A percentile compares a stretch with the other conserved stretches of the same genome.
phyloP scores from a whole-genome alignment of 2,797 vertebrate genomes.

The Cirrhinus molitorella region DNA sequence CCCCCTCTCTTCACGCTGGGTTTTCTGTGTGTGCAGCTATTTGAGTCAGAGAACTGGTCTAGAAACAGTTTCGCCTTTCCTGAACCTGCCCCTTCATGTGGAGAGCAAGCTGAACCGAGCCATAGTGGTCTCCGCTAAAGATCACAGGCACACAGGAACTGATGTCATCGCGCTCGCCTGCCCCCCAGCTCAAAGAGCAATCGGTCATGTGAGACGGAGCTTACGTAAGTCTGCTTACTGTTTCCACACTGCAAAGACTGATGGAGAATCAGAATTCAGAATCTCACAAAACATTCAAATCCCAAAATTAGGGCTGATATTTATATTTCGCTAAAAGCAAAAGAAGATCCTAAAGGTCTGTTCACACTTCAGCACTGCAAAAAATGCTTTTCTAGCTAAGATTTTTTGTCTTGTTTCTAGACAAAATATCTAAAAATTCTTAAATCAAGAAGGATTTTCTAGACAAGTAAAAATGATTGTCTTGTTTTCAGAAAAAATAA shows the following conservation, averaged over 20 bases:
- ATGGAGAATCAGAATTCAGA: neutral
- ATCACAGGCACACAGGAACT: conserved; percentile 64
- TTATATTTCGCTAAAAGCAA: neutral
- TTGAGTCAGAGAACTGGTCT: conserved; percentile 10
- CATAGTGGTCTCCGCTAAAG: conserved; percentile 61
- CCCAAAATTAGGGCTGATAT: neutral
- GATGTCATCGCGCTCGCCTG: conserved; percentile 66
- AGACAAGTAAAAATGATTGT: no score
- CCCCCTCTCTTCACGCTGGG: conserved; percentile 73
- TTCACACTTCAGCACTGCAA: no score
- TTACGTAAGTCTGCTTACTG: conserved; percentile 7
- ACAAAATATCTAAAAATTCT: no score
- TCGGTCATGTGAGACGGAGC: conserved; percentile 17
- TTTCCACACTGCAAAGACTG: neutral
- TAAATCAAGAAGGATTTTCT: no score
- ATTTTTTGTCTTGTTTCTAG: no score
- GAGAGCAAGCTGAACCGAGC: conserved; percentile 45
- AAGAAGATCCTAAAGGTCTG: neutral
- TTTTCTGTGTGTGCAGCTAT: conserved; percentile 34
- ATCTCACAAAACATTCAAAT: neutral
- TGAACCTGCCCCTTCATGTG: conserved; percentile 6
- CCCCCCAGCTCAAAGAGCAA: conserved; percentile 23
- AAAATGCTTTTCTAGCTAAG: no score
- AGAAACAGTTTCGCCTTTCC: conserved; percentile 13
- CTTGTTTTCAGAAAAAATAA: no score